Base-by-base conservation (phyloP, 2,888 invertebrate genomes). In the Caenorhabditis sp. region DNA sequence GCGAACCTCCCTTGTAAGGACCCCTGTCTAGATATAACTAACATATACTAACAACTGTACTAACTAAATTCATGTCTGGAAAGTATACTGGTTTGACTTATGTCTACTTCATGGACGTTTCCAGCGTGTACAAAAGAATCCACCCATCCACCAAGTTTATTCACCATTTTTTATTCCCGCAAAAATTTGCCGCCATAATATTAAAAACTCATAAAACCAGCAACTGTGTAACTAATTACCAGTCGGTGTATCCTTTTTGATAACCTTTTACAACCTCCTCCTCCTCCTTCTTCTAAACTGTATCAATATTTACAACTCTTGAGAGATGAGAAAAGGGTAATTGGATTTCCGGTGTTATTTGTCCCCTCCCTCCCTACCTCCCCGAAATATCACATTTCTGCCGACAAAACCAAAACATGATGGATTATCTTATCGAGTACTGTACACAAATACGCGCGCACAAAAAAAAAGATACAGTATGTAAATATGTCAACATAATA, bases 341-440 rank as follows among this genome's bases (percentile, higher is more conserved):
- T 20, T n/a, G 58, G 20, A 31, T 36, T 58, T 58, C 58, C 56
- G 56, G 56, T 56, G 23, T 20, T n/a, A n/a, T n/a, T 25, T 54
- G 54, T 21, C 12, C 12, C 23, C 14, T 56, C 25, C 20, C n/a
- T 67, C 60, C 60, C 61, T 67, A 49, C 43, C 21, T 50, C 31
- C 56, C 59, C 59, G 58, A 59, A 5, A 63, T 68, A 68, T 68
- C 63, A 38, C 49, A 38, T 69, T 53, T 49, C 69, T n/a, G 54
- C 60, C 60, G 64, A 56, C 56, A 60, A 50, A 59, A 50, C 20
- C 7, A 59, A 26, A 56, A 63, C 56, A 63, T 64, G 50, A 64
- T 52, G 52, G 50, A 64, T 63, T 59, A 63, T 53, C 52, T 54
- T 54, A 50, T 38, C 10, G 52, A n/a, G n/a, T 14, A 21, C 8